A percentile compares a stretch with the other conserved stretches of the same genome.
These are phyloP conservation scores for Monochamus alternatus DNA, from an alignment of 2,888 invertebrate species.

Conservation along the genomic window DNA sequence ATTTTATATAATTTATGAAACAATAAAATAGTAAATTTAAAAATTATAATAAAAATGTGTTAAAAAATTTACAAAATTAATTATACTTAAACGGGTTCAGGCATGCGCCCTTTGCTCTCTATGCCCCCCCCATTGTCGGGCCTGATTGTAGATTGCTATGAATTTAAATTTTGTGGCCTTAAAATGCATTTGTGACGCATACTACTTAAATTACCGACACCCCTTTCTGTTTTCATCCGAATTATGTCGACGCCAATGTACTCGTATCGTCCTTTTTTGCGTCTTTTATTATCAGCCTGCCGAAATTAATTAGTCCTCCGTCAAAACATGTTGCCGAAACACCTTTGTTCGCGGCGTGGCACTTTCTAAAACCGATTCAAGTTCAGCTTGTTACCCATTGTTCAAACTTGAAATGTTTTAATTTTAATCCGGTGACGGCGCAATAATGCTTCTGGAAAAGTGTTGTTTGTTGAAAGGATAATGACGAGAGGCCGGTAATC, in stretches of 20 bases:
- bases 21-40: too few species aligned
- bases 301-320: conserved; percentile 25
- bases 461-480: conserved; percentile 14
- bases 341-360: conserved; percentile 23
- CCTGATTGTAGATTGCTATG: too few species aligned
- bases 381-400: conserved; percentile 25
- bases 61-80: too few species aligned
- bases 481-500: conserved; percentile 5
- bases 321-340: conserved; percentile 29
- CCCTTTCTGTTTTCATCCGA: neutral
- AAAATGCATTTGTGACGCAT: neutral
- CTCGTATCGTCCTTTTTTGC: conserved; percentile 20
- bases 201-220: neutral
- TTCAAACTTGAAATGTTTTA: conserved; percentile 28
- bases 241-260: conserved; percentile 10
- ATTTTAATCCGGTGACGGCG: conserved; percentile 25
- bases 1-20: too few species aligned
- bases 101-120: too few species aligned
- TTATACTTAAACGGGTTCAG: too few species aligned
- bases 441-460: conserved; percentile 14
- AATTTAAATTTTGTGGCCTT: too few species aligned
- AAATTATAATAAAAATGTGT: too few species aligned
- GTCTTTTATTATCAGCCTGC: conserved; percentile 11
- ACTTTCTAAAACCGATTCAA: conserved; percentile 26
- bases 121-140: too few species aligned